Conservation (phyloP, 2,888 invertebrate species). For the Kryphioiulus occultus region DNA sequence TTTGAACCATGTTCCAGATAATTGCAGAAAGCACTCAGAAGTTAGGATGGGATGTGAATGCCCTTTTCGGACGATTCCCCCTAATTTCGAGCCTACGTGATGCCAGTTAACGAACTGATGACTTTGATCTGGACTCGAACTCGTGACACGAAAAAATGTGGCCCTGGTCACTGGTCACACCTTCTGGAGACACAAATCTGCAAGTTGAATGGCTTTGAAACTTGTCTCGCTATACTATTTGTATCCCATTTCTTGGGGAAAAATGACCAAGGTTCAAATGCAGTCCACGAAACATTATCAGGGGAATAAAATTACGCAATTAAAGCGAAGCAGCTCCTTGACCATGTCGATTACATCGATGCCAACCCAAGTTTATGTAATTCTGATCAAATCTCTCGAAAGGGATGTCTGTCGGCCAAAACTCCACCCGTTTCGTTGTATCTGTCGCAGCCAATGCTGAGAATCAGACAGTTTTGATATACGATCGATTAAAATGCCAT, state of each 20-base stretch:
- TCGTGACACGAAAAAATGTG: not conserved
- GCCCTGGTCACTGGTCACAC: slow-evolving; percentile 20
- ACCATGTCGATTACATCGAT: not conserved
- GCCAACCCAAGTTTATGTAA: not conserved
- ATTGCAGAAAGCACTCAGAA: not conserved
- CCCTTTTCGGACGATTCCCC: not conserved
- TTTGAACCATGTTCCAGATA: not conserved
- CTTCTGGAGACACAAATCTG: not conserved
- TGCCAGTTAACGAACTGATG: slow-evolving; percentile 22
- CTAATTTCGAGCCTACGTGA: slow-evolving; percentile 9
- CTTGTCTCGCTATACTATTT: not conserved
- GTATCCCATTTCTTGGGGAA: not conserved
- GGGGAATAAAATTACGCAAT: not conserved
- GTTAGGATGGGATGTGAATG: slow-evolving; percentile 12
- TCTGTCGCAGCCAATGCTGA: not conserved
- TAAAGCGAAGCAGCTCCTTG: not conserved
- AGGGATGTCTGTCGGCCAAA: not conserved
- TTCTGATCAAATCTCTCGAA: not conserved
- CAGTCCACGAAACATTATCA: not conserved
- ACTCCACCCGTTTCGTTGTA: not conserved
- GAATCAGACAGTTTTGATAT: not conserved
- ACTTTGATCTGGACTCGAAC: not conserved
- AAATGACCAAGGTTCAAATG: not conserved
- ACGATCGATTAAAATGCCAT: not conserved
- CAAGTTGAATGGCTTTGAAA: not conserved